phyloP scores from a whole-genome alignment of 1,140 invertebrate species.

The Oscheius sp. region DNA sequence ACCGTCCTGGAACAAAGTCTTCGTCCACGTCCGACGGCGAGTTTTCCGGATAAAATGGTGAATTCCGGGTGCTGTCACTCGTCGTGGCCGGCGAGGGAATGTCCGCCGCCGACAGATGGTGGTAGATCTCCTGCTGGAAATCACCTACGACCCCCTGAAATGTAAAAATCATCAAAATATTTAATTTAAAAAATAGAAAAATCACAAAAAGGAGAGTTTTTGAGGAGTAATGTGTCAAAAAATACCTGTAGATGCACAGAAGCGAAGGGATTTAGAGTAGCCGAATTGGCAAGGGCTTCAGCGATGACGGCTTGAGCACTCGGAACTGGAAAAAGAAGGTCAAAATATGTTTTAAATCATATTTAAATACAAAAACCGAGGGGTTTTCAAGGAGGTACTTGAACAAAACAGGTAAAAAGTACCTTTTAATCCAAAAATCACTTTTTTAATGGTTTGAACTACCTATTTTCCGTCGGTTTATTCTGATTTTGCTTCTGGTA shows the following conservation, averaged over 20 bases:
- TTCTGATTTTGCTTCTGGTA: too few relatives aligned
- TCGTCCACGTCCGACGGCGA: constrained; percentile 24
- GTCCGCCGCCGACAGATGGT: constrained; percentile 6
- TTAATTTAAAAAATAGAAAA: too few relatives aligned
- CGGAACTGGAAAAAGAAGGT: constrained; percentile 6
- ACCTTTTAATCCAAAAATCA: too few relatives aligned
- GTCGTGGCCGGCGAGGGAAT: constrained; percentile 1
- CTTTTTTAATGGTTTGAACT: too few relatives aligned
- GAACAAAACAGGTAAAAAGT: too few relatives aligned
- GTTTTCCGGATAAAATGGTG: constrained; percentile 30
- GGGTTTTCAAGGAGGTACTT: too few relatives aligned
- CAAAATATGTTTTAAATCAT: neutral
- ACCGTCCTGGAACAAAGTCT: constrained; percentile 25
- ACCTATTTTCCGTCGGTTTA: too few relatives aligned
- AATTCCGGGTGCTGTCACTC: constrained; percentile 17
- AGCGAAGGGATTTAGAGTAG: neutral
- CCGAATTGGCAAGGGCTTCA: neutral
- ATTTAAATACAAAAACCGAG: neutral
- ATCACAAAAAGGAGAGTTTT: too few relatives aligned
- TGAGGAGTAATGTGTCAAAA: too few relatives aligned
- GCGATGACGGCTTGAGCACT: neutral
- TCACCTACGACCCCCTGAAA: neutral
- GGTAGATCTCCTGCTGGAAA: constrained; percentile 8
- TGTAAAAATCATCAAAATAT: too few relatives aligned
- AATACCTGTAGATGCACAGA: neutral